phyloP scores from a whole-genome alignment of 2,797 vertebrate genomes.

The Antrozous pallidus region DNA sequence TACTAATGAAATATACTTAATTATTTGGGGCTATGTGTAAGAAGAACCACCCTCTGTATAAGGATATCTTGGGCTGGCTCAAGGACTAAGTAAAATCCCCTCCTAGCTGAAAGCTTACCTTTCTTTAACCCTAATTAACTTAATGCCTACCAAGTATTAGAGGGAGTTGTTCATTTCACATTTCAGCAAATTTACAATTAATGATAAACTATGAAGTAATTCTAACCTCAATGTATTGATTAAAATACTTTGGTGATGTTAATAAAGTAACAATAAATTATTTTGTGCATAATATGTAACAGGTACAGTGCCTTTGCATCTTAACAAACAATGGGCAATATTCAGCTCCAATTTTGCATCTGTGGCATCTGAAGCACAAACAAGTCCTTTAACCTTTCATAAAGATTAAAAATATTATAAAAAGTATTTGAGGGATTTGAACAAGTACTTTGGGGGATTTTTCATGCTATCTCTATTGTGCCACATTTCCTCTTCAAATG shows the following conservation, averaged over 20 bases:
- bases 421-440: neutral
- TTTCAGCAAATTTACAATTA: constrained; percentile 19
- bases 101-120: neutral
- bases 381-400: neutral
- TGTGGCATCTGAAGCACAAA: neutral
- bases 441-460: neutral
- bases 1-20: neutral
- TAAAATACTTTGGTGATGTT: neutral
- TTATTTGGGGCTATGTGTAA: neutral
- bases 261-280: neutral
- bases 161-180: constrained; percentile 1
- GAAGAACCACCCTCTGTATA: neutral
- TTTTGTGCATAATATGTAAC: neutral
- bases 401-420: neutral
- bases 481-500: neutral
- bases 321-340: neutral
- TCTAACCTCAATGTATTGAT: constrained; percentile 1
- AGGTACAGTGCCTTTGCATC: neutral
- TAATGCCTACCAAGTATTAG: constrained; percentile 34
- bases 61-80: neutral
- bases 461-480: neutral
- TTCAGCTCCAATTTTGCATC: neutral
- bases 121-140: constrained; percentile 15
- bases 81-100: neutral
- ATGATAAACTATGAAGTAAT: neutral